Evolutionary conservation across 1,140 invertebrate genomes (phyloP).

Genomic region (Cherax quadricarinatus): DNA sequence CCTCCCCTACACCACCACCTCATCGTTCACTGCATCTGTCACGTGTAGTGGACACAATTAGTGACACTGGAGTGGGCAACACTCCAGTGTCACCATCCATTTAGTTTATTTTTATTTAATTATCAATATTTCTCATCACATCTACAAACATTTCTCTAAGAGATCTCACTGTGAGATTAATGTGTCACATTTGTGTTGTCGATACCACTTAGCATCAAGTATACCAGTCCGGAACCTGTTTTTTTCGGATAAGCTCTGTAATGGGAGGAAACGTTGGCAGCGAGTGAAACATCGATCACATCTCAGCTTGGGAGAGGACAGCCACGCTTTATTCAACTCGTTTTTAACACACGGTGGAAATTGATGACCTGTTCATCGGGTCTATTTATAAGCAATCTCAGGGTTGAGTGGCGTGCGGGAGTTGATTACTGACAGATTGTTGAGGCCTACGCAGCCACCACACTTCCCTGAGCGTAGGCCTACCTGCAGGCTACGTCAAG

Average conservation of each 20-base stretch:
- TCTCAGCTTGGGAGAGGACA: constrained; percentile 1
- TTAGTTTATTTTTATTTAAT: background rate
- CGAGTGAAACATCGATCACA: background rate
- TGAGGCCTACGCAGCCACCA: no score
- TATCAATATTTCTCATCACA: background rate
- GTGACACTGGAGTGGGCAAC: background rate
- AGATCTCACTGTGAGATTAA: no score
- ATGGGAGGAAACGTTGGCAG: background rate
- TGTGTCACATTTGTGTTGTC: no score
- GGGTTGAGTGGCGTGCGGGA: background rate
- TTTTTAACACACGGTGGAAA: constrained; percentile 41
- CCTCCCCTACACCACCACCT: background rate
- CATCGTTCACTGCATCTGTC: background rate
- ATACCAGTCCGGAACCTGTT: no score
- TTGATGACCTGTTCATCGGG: constrained; percentile 24
- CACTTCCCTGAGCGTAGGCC: no score
- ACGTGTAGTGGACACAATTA: constrained; percentile 20
- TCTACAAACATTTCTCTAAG: no score
- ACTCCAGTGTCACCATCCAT: background rate
- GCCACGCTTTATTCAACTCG: constrained; percentile 21
- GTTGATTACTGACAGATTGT: background rate
- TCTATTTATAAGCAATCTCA: constrained; percentile 27
- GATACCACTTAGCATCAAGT: no score
- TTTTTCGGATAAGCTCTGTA: no score
- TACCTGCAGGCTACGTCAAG: no score